Evolutionary conservation across 2,797 vertebrate genomes (phyloP).

Genomic region (Sebastes minor): DNA sequence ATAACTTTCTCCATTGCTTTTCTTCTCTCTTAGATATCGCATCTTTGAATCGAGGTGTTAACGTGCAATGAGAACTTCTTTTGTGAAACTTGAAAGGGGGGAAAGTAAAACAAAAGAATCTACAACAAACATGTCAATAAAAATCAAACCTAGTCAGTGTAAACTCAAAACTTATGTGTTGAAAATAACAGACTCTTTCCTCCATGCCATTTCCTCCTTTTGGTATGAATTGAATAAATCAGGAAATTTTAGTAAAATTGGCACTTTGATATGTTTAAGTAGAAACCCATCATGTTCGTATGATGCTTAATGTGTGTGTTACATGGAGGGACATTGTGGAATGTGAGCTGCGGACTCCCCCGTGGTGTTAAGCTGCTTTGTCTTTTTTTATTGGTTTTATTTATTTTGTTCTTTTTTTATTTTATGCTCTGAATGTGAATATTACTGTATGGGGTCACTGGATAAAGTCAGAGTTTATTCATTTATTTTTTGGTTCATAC

Average conservation of each 20-base stretch:
- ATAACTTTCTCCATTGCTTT: conserved; percentile 67
- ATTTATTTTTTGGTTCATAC: conserved; percentile 86
- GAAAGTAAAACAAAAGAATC: conserved; percentile 59
- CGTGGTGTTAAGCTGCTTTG: conserved; percentile 93
- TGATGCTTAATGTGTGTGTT: conserved; percentile 81
- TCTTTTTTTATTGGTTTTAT: conserved; percentile 86
- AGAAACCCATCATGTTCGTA: conserved; percentile 94
- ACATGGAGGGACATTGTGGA: conserved; percentile 91
- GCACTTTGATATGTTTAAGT: conserved; percentile 99
- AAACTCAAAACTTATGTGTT: conserved; percentile 70
- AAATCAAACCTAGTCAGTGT: conserved; percentile 85
- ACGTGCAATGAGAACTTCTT: conserved; percentile 84
- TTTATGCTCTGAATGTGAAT: conserved; percentile 93
- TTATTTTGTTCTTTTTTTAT: conserved; percentile 88
- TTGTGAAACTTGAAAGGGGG: conserved; percentile 78
- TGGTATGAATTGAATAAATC: conserved; percentile 97
- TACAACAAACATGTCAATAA: conserved; percentile 77
- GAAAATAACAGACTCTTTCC: conserved; percentile 88
- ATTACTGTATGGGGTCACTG: conserved; percentile 88
- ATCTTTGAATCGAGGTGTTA: conserved; percentile 84
- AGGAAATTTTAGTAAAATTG: conserved; percentile 99
- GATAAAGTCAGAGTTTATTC: conserved; percentile 91
- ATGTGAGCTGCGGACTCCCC: conserved; percentile 87
- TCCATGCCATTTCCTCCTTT: conserved; percentile 94
- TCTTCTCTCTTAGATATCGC: conserved; percentile 80